Evolutionary conservation across 2,888 invertebrate species (phyloP).

Genomic region (Aplocera efformata): DNA sequence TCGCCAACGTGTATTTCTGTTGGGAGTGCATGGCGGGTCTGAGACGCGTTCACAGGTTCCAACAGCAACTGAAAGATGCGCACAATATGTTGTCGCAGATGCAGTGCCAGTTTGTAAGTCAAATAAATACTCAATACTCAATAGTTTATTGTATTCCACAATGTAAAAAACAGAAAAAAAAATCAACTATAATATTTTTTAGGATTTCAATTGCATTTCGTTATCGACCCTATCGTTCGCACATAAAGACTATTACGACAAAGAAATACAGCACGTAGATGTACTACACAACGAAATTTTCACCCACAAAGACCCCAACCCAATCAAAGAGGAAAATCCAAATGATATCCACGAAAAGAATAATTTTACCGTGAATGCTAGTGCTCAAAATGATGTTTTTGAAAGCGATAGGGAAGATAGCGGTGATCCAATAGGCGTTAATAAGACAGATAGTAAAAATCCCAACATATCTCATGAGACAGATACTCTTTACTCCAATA

Average conservation of each 20-base stretch:
- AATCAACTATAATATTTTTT: background rate
- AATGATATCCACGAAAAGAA: background rate
- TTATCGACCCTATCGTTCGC: slow-evolving; percentile 14
- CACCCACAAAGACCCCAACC: background rate
- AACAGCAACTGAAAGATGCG: slow-evolving; percentile 23
- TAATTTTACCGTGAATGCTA: no score
- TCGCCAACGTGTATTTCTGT: slow-evolving; percentile 21
- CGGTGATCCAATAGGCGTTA: background rate
- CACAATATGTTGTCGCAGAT: slow-evolving; percentile 17
- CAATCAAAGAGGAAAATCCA: slow-evolving; percentile 1
- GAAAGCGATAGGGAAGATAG: background rate
- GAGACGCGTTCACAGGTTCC: slow-evolving; percentile 24
- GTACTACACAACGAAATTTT: background rate
- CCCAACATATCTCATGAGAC: no score
- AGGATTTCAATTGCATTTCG: background rate
- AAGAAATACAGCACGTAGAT: slow-evolving; percentile 15
- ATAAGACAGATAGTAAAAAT: slow-evolving; percentile 3
- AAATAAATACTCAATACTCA: no score
- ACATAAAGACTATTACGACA: slow-evolving; percentile 16
- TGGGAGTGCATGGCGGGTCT: slow-evolving; percentile 32
- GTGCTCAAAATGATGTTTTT: background rate
- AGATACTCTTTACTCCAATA: no score
- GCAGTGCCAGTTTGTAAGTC: slow-evolving; percentile 15
- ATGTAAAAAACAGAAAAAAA: no score
- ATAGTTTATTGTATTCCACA: no score